A percentile compares a stretch with the other conserved stretches of the same genome.
Conservation (phyloP, 2,797 vertebrate species). For the Corythornis leucogaster region DNA sequence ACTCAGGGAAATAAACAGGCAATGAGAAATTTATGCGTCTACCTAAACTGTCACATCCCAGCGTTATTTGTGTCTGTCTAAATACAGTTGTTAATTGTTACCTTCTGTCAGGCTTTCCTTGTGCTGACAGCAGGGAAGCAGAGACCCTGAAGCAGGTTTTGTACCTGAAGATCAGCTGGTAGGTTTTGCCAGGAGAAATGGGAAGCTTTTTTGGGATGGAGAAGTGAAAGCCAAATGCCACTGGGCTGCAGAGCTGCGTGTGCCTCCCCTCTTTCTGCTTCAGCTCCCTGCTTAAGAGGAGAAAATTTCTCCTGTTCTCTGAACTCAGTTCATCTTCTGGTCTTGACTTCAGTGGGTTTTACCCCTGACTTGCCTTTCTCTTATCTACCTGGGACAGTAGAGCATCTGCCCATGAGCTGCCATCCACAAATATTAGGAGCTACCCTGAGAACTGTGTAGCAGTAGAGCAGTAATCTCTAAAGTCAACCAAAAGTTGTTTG, state of each 20-base stretch:
- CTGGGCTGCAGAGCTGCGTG: rapidly evolving
- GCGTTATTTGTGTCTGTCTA: not conserved
- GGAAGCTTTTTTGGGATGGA: not conserved
- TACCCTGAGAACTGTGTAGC: not conserved
- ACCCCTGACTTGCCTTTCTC: not conserved
- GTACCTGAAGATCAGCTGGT: not conserved
- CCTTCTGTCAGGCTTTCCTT: not conserved
- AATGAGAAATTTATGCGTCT: not conserved
- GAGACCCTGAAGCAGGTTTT: not conserved
- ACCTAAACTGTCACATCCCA: not conserved
- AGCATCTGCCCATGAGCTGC: not conserved
- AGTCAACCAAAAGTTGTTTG: not conserved
- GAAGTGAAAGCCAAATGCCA: not conserved
- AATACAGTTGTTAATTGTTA: not conserved
- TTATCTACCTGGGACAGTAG: rapidly evolving
- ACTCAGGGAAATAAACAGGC: not conserved
- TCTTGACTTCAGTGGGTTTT: not conserved
- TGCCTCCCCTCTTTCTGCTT: rapidly evolving
- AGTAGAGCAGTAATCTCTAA: not conserved
- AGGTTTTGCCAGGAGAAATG: not conserved
- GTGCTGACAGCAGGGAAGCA: not conserved
- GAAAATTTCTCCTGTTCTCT: not conserved
- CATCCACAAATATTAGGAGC: not conserved
- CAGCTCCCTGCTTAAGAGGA: not conserved
- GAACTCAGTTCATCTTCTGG: not conserved